phyloP scores from a whole-genome alignment of 2,888 invertebrate genomes.

The Cistogaster globosa region DNA sequence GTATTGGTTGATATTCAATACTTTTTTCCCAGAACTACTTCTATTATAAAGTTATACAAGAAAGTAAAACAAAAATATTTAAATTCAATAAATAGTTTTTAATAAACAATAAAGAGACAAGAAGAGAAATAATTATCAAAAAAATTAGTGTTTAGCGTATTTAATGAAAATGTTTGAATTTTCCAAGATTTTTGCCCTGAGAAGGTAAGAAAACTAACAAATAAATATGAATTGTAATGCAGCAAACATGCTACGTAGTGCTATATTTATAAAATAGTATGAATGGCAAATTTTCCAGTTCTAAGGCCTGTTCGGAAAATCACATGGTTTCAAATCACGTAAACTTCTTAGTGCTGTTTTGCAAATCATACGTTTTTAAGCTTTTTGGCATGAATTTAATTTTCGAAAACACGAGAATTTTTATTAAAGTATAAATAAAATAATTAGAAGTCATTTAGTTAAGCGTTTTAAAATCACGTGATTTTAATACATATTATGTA shows the following conservation, averaged over 20 bases:
- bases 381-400: no score
- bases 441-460: no score
- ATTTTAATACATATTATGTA: no score
- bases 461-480: no score
- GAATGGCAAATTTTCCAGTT: no score
- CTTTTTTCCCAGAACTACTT: conserved; percentile 5
- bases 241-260: neutral
- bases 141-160: neutral
- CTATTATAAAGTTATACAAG: neutral
- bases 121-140: neutral
- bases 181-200: conserved; percentile 80
- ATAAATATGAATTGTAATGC: neutral
- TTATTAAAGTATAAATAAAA: no score
- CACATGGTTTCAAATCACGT: no score
- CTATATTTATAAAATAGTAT: no score
- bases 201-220: conserved; percentile 76
- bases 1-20: conserved; percentile 52
- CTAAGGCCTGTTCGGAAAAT: no score
- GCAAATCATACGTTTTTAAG: no score
- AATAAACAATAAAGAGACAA: conserved; percentile 1
- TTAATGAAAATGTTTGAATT: conserved; percentile 80
- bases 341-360: no score
- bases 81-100: neutral
- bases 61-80: neutral
- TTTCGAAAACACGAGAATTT: no score